Conservation (phyloP, 2,888 invertebrate genomes). For the Aricia artaxerxes region DNA sequence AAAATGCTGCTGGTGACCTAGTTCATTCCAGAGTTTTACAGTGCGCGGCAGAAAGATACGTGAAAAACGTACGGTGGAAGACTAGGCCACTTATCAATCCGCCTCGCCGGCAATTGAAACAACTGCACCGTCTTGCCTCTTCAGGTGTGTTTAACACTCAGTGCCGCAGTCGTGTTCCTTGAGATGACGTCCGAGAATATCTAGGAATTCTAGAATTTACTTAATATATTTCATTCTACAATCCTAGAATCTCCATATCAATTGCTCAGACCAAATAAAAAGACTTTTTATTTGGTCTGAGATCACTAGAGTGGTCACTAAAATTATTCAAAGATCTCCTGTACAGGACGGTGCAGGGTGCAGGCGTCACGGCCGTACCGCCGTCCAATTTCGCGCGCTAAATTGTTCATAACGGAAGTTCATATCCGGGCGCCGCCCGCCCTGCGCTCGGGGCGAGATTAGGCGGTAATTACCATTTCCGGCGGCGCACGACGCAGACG, state of each 20-base stretch:
- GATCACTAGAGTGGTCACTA: neutral
- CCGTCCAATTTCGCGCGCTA: slow-evolving; percentile 84
- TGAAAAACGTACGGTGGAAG: too few species aligned
- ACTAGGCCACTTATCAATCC: neutral
- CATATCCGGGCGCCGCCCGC: slow-evolving; percentile 87
- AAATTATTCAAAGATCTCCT: slow-evolving; percentile 35
- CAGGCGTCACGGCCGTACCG: slow-evolving; percentile 65
- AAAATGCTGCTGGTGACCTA: too few species aligned
- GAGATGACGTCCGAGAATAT: neutral
- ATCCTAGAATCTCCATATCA: neutral
- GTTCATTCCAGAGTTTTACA: too few species aligned
- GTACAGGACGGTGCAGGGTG: slow-evolving; percentile 54
- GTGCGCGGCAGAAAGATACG: too few species aligned
- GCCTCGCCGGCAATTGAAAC: neutral
- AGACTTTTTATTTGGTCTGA: too few species aligned
- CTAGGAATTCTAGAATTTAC: neutral
- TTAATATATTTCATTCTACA: neutral
- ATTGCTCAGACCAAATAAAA: too few species aligned
- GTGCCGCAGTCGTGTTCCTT: neutral
- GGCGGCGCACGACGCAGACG: slow-evolving; percentile 73
- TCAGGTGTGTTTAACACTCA: neutral
- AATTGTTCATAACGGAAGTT: slow-evolving; percentile 93
- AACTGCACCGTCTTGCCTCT: neutral
- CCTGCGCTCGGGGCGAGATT: slow-evolving; percentile 78
- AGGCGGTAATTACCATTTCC: slow-evolving; percentile 82